These are phyloP conservation scores for Pteronura brasiliensis DNA, from an alignment of 2,113 vertebrate species.

Conservation along the genomic window DNA sequence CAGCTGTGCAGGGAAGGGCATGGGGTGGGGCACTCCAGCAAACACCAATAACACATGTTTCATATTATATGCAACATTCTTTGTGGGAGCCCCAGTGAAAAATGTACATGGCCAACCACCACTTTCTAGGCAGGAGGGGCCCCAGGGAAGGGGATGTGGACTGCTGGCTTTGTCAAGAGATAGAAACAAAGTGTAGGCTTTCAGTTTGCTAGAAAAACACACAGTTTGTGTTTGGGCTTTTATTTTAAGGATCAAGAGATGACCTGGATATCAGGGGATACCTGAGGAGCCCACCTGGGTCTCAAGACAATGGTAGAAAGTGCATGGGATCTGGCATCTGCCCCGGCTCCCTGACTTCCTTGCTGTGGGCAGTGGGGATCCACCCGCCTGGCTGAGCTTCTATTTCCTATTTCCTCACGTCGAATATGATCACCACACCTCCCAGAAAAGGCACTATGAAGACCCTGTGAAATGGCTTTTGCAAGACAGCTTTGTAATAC, in stretches of 20 bases:
- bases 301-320: neutral
- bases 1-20: neutral
- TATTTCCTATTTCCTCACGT: neutral
- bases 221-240: neutral
- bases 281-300: neutral
- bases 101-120: neutral
- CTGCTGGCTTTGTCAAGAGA: conserved; percentile 41
- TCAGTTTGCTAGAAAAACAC: conserved; percentile 21
- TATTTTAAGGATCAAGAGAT: neutral
- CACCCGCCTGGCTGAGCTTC: neutral
- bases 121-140: conserved; percentile 1
- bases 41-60: conserved; percentile 47
- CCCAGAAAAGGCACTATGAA: neutral
- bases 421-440: neutral
- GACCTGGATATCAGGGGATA: neutral
- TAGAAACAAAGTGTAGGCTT: conserved; percentile 29
- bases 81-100: conserved; percentile 42
- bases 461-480: neutral
- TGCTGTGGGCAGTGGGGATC: neutral
- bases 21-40: neutral
- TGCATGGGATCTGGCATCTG: neutral
- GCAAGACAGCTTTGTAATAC: neutral
- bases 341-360: neutral
- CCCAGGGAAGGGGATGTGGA: neutral
- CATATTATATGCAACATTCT: conserved; percentile 37